Base-by-base conservation (phyloP, 1,140 invertebrate species). In the Trichoplusia ni region DNA sequence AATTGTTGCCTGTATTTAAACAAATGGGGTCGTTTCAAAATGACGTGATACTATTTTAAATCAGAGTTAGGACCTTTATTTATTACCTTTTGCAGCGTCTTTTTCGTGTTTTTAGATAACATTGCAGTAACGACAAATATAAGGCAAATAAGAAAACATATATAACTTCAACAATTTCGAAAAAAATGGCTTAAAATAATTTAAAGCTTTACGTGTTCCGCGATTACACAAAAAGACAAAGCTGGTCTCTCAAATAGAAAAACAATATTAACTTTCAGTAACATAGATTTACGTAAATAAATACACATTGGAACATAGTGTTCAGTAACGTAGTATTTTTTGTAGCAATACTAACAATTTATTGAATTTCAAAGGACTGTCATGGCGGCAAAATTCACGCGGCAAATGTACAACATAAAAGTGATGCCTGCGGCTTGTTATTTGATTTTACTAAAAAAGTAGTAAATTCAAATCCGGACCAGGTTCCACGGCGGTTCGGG, bases 321-420 rank as follows among this genome's bases (percentile, higher is more conserved):
- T 11, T 23, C 47, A 33, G 19, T 38, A n/a, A 40, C 13, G 40
- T 6, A 35, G 2, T 1, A 37, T 4, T 27, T 33, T 40, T 56
- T 29, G 11, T 38, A 13, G 18, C 6, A 35, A 54, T 25, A 38
- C 31, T 53, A 14, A 58, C 35, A 33, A 31, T 59, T 46, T 44
- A 59, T 53, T 40, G 31, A 59, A 59, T 53, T 47, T 59, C 64
- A 60, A 66, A 51, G 53, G 64, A 38, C 40, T 53, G 16, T 21
- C 13, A 5, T 27, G 54, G 18, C 13, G 40, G 63, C 35, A 25
- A 46, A 37, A 59, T 59, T 65, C 13, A 13, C 31, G 23, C 27
- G 19, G 16, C 27, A 18, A 53, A 27, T 38, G 21, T 19, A 49
- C 44, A 66, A n/a, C n/a, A n/a, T n/a, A n/a, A n/a, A 59, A 66